These are phyloP conservation scores for Spodoptera exigua DNA, from an alignment of 2,888 invertebrate species.

Conservation along the genomic window DNA sequence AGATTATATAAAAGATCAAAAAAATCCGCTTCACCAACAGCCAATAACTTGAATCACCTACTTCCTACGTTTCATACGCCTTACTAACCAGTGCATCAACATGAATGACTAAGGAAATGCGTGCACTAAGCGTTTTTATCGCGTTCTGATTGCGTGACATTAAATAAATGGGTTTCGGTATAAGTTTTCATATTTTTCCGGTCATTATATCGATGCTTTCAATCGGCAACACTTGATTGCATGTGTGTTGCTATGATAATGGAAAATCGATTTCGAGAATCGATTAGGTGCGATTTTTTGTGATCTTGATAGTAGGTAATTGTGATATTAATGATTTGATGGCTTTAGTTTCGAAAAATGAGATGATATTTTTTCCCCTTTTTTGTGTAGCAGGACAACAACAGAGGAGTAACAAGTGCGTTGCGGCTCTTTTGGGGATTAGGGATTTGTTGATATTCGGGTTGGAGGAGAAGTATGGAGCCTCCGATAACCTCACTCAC, in stretches of 20 bases:
- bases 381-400: background rate
- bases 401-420: too few species aligned
- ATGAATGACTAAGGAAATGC: constrained; percentile 59
- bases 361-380: too few species aligned
- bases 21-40: background rate
- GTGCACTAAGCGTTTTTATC: constrained; percentile 64
- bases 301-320: too few species aligned
- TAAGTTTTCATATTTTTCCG: constrained; percentile 64
- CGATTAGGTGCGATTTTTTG: background rate
- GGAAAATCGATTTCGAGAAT: constrained; percentile 13
- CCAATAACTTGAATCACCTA: constrained; percentile 2
- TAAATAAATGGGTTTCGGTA: constrained; percentile 63
- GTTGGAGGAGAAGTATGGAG: too few species aligned
- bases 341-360: too few species aligned
- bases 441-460: too few species aligned
- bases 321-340: too few species aligned
- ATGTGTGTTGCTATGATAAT: constrained; percentile 43
- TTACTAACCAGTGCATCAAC: constrained; percentile 48
- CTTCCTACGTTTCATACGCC: constrained; percentile 30
- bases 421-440: too few species aligned
- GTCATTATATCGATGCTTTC: constrained; percentile 56
- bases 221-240: constrained; percentile 46
- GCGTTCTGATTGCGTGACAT: constrained; percentile 63
- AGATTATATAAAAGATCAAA: too few species aligned
- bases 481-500: too few species aligned